Percentiles rank a stretch among this genome's conserved stretches.
Conservation (phyloP, 2,888 invertebrate genomes). For the Tinea pellionella region DNA sequence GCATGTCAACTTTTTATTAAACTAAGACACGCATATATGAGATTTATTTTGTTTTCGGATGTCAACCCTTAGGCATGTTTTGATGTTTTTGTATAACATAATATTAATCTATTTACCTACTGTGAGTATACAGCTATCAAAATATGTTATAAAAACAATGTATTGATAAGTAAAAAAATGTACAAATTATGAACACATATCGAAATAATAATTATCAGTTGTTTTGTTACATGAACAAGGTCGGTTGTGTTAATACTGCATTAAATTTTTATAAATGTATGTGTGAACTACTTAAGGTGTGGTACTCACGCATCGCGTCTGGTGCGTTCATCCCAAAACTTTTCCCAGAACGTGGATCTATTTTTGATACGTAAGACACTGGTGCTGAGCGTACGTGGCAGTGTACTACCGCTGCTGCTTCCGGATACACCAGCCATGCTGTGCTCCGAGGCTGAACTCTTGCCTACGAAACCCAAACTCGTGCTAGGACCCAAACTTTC, state of each 20-base stretch:
- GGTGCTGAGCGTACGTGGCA: conserved; percentile 81
- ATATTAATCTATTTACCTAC: not conserved
- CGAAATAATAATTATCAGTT: not conserved
- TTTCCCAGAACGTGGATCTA: conserved; percentile 86
- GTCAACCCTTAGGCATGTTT: not conserved
- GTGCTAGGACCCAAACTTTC: conserved; percentile 58
- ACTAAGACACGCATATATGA: not conserved
- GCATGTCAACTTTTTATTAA: not conserved
- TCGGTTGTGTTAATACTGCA: not conserved
- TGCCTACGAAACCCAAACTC: conserved; percentile 44
- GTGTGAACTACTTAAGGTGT: not conserved
- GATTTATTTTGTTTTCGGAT: not conserved
- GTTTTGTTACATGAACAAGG: not conserved
- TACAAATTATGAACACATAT: not conserved
- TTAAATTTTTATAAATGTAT: not conserved
- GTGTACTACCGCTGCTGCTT: conserved; percentile 58
- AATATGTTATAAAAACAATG: not conserved
- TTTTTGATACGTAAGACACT: conserved; percentile 83
- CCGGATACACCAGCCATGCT: conserved; percentile 65
- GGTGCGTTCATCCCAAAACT: conserved; percentile 79
- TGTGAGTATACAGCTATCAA: not conserved
- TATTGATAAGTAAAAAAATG: not conserved
- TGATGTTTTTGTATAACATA: not conserved
- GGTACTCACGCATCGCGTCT: conserved; percentile 76
- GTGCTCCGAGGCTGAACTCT: conserved; percentile 61